A percentile compares a stretch with the other conserved stretches of the same genome.
phyloP scores from a whole-genome alignment of 2,113 vertebrate genomes.

The Colistium nudipinnis region DNA sequence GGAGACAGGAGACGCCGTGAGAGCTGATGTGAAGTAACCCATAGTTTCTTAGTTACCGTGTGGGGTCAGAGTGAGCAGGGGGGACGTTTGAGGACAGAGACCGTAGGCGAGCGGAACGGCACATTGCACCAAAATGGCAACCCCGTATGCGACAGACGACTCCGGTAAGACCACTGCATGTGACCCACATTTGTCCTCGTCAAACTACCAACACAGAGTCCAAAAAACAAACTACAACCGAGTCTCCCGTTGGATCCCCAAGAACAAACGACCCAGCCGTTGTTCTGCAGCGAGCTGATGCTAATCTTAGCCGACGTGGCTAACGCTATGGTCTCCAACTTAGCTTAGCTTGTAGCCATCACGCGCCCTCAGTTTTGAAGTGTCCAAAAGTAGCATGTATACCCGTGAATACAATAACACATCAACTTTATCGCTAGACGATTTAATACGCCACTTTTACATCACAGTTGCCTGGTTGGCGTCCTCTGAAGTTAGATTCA shows the following conservation, averaged over 20 bases:
- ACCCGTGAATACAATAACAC: too few species aligned
- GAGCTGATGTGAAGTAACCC: neutral
- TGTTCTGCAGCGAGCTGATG: slow-evolving; percentile 18
- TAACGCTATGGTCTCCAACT: neutral
- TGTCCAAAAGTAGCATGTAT: neutral
- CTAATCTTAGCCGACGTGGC: slow-evolving; percentile 15
- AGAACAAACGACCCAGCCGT: neutral
- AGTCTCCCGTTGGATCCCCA: neutral
- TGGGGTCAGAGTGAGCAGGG: neutral
- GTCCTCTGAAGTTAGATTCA: neutral
- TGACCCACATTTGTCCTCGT: slow-evolving; percentile 19
- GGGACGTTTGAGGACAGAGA: neutral
- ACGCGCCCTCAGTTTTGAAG: neutral
- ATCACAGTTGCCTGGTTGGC: neutral
- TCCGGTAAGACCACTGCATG: slow-evolving; percentile 86
- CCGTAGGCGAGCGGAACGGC: slow-evolving; percentile 59
- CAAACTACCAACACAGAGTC: neutral
- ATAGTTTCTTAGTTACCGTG: neutral
- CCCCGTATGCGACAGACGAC: slow-evolving; percentile 95
- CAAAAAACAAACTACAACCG: too few species aligned
- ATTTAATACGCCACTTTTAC: neutral
- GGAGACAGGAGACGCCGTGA: neutral
- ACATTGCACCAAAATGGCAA: slow-evolving; percentile 89
- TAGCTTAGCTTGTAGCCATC: slow-evolving; percentile 37
- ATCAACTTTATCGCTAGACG: neutral